Conservation (phyloP, 2,888 invertebrate genomes). For the Geotrupes spiniger region DNA sequence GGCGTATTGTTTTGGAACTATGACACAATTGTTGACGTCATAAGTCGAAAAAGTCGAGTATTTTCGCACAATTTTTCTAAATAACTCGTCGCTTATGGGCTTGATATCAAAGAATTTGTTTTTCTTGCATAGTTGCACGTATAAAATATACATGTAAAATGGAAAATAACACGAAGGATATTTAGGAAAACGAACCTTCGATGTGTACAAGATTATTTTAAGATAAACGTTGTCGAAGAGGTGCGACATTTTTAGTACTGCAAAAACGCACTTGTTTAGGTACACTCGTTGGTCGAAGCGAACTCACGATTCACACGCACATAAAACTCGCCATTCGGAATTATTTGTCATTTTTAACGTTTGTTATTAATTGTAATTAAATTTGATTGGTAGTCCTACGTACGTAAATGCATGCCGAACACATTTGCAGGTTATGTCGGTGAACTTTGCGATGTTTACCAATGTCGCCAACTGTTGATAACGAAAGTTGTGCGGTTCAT, state of each 20-base stretch:
- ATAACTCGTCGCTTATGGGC: slow-evolving; percentile 30
- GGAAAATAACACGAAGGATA: slow-evolving; percentile 40
- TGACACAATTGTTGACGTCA: slow-evolving; percentile 18
- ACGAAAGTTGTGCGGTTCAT: background rate
- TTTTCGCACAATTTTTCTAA: slow-evolving; percentile 25
- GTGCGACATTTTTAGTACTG: slow-evolving; percentile 8
- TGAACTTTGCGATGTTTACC: slow-evolving; percentile 9
- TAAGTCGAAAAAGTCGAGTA: slow-evolving; percentile 18
- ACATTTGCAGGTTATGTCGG: slow-evolving; percentile 3
- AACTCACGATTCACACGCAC: too few species aligned
- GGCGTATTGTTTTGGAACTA: slow-evolving; percentile 10
- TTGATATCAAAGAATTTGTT: slow-evolving; percentile 31
- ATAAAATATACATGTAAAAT: slow-evolving; percentile 42
- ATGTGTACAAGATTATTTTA: slow-evolving; percentile 20
- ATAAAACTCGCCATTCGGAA: too few species aligned
- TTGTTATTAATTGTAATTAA: background rate
- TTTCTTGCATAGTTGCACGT: slow-evolving; percentile 35
- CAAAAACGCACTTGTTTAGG: background rate
- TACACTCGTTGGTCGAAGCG: background rate
- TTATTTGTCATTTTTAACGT: background rate
- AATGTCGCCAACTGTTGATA: slow-evolving; percentile 2
- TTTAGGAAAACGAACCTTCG: slow-evolving; percentile 27
- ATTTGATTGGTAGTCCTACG: too few species aligned
- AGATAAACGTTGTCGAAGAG: slow-evolving; percentile 15
- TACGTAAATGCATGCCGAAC: too few species aligned